Conservation (phyloP, 2,888 invertebrate species). For the Yponomeuta sedellus region DNA sequence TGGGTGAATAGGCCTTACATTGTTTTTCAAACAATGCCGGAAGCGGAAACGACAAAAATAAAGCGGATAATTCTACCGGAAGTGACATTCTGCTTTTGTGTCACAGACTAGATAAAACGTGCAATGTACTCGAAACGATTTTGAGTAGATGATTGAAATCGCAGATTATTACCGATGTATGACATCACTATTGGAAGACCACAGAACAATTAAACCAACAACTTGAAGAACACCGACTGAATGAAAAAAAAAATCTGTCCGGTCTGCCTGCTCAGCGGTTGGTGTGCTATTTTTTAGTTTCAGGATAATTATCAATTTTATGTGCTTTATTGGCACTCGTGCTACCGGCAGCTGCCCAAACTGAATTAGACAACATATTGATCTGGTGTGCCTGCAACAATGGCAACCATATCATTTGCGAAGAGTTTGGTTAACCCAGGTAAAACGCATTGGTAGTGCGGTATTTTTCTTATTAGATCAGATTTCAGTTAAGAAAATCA, state of each 20-base stretch:
- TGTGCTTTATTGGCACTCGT: neutral
- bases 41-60: neutral
- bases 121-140: too few relatives aligned
- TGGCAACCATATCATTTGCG: slow-evolving; percentile 67
- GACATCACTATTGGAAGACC: neutral
- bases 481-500: neutral
- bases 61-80: neutral
- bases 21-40: neutral
- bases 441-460: slow-evolving; percentile 25
- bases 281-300: slow-evolving; percentile 7
- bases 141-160: too few relatives aligned
- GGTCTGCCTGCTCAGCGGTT: neutral
- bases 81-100: neutral
- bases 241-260: slow-evolving; percentile 1
- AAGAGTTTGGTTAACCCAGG: slow-evolving; percentile 73
- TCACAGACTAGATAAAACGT: too few relatives aligned
- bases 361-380: slow-evolving; percentile 22
- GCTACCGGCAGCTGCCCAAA: neutral
- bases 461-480: neutral
- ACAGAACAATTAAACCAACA: too few relatives aligned
- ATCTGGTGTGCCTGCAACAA: slow-evolving; percentile 34
- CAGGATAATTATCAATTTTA: neutral
- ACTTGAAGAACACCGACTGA: neutral
- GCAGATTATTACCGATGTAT: neutral
- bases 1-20: too few relatives aligned